These are phyloP conservation scores for Helleia helle DNA, from an alignment of 2,888 invertebrate species.

Conservation along the genomic window DNA sequence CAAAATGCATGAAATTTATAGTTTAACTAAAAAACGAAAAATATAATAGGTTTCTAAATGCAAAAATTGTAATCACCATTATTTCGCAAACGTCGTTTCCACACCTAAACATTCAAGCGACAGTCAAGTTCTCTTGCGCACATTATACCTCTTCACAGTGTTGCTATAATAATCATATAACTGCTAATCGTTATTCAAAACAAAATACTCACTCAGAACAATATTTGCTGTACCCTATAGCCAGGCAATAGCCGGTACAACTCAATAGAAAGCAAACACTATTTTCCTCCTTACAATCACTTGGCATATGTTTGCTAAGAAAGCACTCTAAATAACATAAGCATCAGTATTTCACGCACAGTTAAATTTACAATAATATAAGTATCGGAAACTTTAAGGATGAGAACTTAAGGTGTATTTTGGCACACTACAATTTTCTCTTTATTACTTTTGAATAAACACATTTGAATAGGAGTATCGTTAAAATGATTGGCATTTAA, in stretches of 20 bases:
- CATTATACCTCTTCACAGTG: too few species aligned
- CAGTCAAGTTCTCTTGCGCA: too few species aligned
- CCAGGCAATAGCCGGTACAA: background rate
- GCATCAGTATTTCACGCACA: background rate
- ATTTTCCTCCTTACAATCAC: background rate
- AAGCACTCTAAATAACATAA: slow-evolving; percentile 8
- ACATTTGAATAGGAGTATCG: slow-evolving; percentile 16
- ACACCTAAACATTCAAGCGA: too few species aligned
- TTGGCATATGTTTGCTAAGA: slow-evolving; percentile 4
- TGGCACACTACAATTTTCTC: background rate
- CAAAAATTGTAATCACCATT: too few species aligned
- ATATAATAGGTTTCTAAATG: too few species aligned
- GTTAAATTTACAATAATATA: background rate
- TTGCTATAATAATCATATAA: too few species aligned
- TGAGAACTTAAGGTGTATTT: background rate
- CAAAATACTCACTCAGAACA: background rate
- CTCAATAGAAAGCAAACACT: slow-evolving; percentile 4
- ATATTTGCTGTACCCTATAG: background rate
- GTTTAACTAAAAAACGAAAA: too few species aligned
- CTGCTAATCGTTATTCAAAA: background rate
- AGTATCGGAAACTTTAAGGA: background rate
- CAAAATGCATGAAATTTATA: too few species aligned
- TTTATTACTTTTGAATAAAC: slow-evolving; percentile 5
- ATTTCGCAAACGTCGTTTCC: too few species aligned
- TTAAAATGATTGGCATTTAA: slow-evolving; percentile 16